These are phyloP conservation scores for Eilema depressum DNA, from an alignment of 2,888 invertebrate species.

Conservation along the genomic window DNA sequence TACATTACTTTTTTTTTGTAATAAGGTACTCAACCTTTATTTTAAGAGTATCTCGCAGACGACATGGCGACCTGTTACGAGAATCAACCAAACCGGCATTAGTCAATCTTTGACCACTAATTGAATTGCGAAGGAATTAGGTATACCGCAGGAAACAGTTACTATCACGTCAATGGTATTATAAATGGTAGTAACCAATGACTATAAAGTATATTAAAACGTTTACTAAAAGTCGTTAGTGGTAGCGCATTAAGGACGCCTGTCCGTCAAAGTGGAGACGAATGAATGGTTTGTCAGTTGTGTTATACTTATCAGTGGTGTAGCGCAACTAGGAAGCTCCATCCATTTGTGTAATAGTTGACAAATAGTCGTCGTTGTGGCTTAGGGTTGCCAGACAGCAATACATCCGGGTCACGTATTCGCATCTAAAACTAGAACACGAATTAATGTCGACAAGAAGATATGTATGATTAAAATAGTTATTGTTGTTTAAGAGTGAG, in stretches of 20 bases:
- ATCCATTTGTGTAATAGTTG: slow-evolving; percentile 39
- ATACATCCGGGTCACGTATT: slow-evolving; percentile 10
- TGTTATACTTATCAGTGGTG: slow-evolving; percentile 41
- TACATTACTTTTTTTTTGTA: too few species aligned
- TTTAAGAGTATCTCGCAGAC: neutral
- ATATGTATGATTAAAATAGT: neutral
- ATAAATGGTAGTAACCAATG: slow-evolving; percentile 19
- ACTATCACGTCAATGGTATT: slow-evolving; percentile 15
- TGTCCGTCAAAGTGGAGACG: slow-evolving; percentile 44
- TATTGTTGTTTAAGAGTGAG: neutral
- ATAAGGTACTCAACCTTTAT: neutral
- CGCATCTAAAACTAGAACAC: slow-evolving; percentile 11
- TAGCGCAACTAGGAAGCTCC: slow-evolving; percentile 37
- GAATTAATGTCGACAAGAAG: neutral
- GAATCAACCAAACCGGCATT: slow-evolving; percentile 12
- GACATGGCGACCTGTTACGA: neutral
- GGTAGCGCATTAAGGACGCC: slow-evolving; percentile 45
- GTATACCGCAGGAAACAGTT: slow-evolving; percentile 21
- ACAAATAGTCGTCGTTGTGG: slow-evolving; percentile 21
- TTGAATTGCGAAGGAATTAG: slow-evolving; percentile 16
- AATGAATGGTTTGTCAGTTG: slow-evolving; percentile 35
- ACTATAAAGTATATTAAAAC: slow-evolving; percentile 31
- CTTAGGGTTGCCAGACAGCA: slow-evolving; percentile 12
- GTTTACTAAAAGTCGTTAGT: slow-evolving; percentile 33
- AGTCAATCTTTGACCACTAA: slow-evolving; percentile 21